These are phyloP conservation scores for Drosophila obscura DNA, from an alignment of 1,140 invertebrate species.

Conservation along the genomic window DNA sequence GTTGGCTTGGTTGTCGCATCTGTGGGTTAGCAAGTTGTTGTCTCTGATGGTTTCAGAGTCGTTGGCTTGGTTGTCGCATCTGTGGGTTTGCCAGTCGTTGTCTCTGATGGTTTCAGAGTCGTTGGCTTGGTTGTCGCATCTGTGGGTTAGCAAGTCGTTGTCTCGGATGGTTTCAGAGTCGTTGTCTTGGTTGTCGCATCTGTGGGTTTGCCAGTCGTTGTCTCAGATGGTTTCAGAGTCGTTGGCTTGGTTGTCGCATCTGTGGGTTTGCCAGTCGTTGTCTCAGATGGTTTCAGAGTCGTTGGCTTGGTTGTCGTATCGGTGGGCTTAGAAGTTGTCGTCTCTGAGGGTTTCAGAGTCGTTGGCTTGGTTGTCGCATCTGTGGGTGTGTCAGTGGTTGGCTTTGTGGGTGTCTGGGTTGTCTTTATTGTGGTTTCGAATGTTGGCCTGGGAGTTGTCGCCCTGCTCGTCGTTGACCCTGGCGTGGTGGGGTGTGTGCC, in stretches of 20 bases:
- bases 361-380: slow-evolving; percentile 1
- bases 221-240: not conserved
- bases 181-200: slow-evolving; percentile 9
- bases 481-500: not conserved
- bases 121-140: not conserved
- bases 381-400: slow-evolving; percentile 1
- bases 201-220: not conserved
- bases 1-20: slow-evolving; percentile 2
- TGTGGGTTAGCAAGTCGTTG: not conserved
- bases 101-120: slow-evolving; percentile 4
- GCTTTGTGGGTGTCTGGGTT: not conserved
- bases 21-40: not conserved
- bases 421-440: slow-evolving; percentile 37
- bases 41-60: not conserved
- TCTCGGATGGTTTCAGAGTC: not conserved
- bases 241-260: slow-evolving; percentile 3
- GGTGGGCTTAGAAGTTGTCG: not conserved
- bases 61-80: not conserved
- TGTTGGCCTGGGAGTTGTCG: slow-evolving; percentile 28
- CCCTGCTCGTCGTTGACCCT: slow-evolving; percentile 8
- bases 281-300: slow-evolving; percentile 3
- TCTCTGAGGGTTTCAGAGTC: not conserved
- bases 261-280: not conserved
- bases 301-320: slow-evolving; percentile 9
- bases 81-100: slow-evolving; percentile 4